Evolutionary conservation across 2,797 vertebrate genomes (phyloP).

Genomic region (Urocyon cinereoargenteus): DNA sequence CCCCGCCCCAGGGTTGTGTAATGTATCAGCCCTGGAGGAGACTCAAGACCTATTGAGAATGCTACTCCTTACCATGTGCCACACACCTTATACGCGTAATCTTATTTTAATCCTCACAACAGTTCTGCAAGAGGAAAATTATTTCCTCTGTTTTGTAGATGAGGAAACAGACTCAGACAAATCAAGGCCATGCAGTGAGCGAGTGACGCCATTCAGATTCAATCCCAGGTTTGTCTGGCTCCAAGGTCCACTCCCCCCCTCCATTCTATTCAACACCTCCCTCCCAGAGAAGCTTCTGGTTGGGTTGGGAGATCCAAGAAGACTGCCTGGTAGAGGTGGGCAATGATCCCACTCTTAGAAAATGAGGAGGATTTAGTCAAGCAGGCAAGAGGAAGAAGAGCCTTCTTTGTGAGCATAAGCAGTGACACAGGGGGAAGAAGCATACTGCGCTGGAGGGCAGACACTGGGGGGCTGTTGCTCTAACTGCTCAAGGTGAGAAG

Average conservation of each 20-base stretch:
- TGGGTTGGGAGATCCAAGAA: slow-evolving; percentile 14
- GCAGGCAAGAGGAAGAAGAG: background rate
- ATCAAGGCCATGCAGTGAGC: background rate
- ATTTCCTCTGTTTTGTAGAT: slow-evolving; percentile 29
- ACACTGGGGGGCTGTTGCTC: background rate
- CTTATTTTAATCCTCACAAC: background rate
- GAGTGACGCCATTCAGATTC: background rate
- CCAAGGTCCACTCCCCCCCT: background rate
- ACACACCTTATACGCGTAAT: background rate
- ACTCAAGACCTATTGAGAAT: background rate
- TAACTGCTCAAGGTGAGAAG: background rate
- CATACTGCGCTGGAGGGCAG: background rate
- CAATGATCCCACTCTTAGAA: background rate
- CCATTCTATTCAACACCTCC: background rate
- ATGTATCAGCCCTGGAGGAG: background rate
- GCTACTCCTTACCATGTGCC: background rate
- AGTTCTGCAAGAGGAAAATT: background rate
- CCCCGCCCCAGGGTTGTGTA: background rate
- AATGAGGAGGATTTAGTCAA: background rate
- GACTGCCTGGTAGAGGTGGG: background rate
- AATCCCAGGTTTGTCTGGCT: background rate
- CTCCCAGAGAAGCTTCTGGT: background rate
- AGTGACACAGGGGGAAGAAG: background rate
- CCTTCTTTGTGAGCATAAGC: background rate
- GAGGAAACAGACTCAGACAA: background rate